Evolutionary conservation across 2,888 invertebrate genomes (phyloP), one percentile per base, ranked within the genome.

Genomic region (Boloria selene): DNA sequence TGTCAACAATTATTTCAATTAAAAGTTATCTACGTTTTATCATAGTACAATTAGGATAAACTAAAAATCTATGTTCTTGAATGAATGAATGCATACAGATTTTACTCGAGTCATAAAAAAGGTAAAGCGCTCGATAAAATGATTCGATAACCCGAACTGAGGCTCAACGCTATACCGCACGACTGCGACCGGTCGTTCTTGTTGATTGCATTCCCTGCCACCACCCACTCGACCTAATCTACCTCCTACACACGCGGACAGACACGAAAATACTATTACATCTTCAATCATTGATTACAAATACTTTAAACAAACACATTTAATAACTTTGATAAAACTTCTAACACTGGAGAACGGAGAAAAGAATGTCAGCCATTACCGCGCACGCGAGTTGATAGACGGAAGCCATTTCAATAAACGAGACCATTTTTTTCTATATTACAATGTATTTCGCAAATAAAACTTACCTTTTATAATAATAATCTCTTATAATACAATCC

Each of bases 381-480:
- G 88, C 91, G 90, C 91, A 90, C 88, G 86, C 88, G 77, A 91
- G 87, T 91, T 90, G 87, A 88, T 90, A 89, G 85, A 88, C 85
- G 88, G 90, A 87, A 89, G 90, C 89, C 89, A 90, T 90, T 90
- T 86, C 78, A 80, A 79, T 80, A 82, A 84, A 86, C 83, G 86
- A 86, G 84, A 86, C 83, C 84, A 84, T 82, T 84, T 73, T 77
- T 63, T 72, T 71, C 71, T 74, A 65, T 71, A 72, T 72, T 68
- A 70, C 53, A 73, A 64, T 61, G 63, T 72, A 56, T 72, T 70
- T 73, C 71, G 70, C 69, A 51, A 72, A 68, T 75, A 75, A 70
- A 77, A 83, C 90, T 85, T 77, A 92, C 91, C 90, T 85, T 84
- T 74, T 72, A 66, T 76, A 77, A 69, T 75, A 74, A 74, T 79